These are phyloP conservation scores for Sarcophaga caerulescens DNA, from an alignment of 2,888 invertebrate species.

Conservation along the genomic window DNA sequence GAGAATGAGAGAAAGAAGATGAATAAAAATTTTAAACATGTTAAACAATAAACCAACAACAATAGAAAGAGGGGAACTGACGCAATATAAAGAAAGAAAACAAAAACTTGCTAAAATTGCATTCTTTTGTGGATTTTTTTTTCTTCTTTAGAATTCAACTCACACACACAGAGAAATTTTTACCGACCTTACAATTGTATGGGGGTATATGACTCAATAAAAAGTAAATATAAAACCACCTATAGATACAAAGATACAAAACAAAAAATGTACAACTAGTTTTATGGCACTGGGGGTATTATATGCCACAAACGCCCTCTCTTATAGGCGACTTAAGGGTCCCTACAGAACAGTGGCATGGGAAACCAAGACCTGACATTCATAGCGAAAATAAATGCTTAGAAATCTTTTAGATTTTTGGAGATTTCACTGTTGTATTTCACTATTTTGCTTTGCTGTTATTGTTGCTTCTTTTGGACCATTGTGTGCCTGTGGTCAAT, in stretches of 20 bases:
- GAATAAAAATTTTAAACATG: slow-evolving; percentile 17
- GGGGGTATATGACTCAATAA: slow-evolving; percentile 20
- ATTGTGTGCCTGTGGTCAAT: slow-evolving; percentile 60
- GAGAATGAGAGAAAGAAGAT: not conserved
- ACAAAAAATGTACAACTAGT: too few species aligned
- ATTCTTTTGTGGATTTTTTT: slow-evolving; percentile 69
- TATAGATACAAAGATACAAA: slow-evolving; percentile 18
- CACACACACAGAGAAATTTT: not conserved
- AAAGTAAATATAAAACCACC: slow-evolving; percentile 42
- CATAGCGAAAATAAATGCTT: not conserved
- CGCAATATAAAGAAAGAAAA: not conserved
- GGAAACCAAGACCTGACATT: not conserved
- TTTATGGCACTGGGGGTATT: too few species aligned
- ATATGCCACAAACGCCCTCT: not conserved
- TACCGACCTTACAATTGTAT: not conserved
- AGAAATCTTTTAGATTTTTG: not conserved
- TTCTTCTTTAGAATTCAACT: slow-evolving; percentile 15
- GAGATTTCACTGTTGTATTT: not conserved
- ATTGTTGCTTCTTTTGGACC: not conserved
- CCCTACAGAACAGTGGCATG: not conserved
- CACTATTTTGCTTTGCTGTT: not conserved
- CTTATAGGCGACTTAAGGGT: not conserved
- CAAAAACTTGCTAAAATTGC: slow-evolving; percentile 70
- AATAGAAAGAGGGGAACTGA: not conserved
- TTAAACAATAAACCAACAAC: slow-evolving; percentile 22